These are phyloP conservation scores for Polylopha cassiicola DNA, from an alignment of 2,888 invertebrate genomes.

Conservation along the genomic window DNA sequence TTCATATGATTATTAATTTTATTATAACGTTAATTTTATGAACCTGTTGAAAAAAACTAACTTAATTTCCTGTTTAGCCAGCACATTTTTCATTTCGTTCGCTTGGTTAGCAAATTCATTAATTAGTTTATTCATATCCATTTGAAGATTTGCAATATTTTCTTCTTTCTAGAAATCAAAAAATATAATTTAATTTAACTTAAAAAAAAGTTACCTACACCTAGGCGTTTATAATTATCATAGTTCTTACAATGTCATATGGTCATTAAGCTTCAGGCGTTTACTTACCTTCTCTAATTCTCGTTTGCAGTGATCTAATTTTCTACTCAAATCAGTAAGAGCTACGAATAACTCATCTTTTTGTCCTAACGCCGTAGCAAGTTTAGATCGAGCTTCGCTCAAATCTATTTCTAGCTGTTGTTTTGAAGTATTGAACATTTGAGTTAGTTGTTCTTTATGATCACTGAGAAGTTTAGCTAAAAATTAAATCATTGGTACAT, in stretches of 20 bases:
- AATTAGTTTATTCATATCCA: slow-evolving; percentile 35
- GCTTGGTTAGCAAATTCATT: slow-evolving; percentile 34
- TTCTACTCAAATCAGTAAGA: slow-evolving; percentile 28
- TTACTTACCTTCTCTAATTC: slow-evolving; percentile 30
- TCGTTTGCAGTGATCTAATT: slow-evolving; percentile 28
- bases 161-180: slow-evolving; percentile 36
- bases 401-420: slow-evolving; percentile 35
- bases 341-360: slow-evolving; percentile 29
- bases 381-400: slow-evolving; percentile 24
- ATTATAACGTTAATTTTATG: neutral
- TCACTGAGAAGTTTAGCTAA: slow-evolving; percentile 35
- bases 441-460: slow-evolving; percentile 34
- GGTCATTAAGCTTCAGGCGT: neutral
- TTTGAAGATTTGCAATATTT: slow-evolving; percentile 29
- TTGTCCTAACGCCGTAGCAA: slow-evolving; percentile 24
- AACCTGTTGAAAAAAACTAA: slow-evolving; percentile 26
- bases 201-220: neutral
- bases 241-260: too few relatives aligned
- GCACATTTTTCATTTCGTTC: slow-evolving; percentile 29
- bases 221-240: too few relatives aligned
- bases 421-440: slow-evolving; percentile 30
- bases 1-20: neutral
- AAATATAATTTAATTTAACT: neutral
- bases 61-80: slow-evolving; percentile 36
- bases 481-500: neutral